phyloP scores from a whole-genome alignment of 2,797 vertebrate species.

The Lagorchestes hirsutus region DNA sequence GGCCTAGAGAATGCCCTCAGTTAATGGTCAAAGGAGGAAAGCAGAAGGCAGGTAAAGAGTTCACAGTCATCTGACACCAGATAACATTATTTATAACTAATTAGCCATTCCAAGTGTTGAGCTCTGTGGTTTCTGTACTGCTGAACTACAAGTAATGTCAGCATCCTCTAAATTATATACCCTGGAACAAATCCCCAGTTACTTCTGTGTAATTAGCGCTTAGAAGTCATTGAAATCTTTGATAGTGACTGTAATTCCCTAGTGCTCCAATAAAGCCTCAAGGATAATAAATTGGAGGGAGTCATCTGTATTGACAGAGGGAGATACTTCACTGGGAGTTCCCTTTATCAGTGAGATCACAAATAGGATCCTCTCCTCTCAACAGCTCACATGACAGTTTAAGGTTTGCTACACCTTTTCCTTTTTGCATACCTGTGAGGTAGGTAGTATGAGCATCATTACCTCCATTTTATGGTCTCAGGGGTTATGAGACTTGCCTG shows the following conservation, averaged over 20 bases:
- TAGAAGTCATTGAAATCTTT: background rate
- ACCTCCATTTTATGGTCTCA: background rate
- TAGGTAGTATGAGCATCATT: background rate
- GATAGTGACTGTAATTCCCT: background rate
- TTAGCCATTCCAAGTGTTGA: background rate
- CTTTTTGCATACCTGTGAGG: background rate
- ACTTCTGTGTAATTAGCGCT: background rate
- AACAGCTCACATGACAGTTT: background rate
- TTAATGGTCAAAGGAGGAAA: background rate
- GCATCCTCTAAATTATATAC: background rate
- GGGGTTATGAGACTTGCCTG: background rate
- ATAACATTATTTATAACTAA: background rate
- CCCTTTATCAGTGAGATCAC: background rate
- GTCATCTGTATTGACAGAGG: background rate
- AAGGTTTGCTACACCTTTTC: background rate
- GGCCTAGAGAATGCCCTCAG: background rate
- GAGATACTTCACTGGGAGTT: background rate
- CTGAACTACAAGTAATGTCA: background rate
- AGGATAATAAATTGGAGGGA: background rate
- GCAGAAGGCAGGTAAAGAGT: background rate
- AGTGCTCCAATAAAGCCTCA: background rate
- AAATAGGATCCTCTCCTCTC: background rate
- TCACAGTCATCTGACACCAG: background rate
- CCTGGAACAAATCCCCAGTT: background rate
- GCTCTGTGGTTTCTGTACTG: background rate